Evolutionary conservation across 2,888 invertebrate genomes (phyloP), one percentile per base, ranked within the genome.

Genomic region (Siphlonurus alternatus): DNA sequence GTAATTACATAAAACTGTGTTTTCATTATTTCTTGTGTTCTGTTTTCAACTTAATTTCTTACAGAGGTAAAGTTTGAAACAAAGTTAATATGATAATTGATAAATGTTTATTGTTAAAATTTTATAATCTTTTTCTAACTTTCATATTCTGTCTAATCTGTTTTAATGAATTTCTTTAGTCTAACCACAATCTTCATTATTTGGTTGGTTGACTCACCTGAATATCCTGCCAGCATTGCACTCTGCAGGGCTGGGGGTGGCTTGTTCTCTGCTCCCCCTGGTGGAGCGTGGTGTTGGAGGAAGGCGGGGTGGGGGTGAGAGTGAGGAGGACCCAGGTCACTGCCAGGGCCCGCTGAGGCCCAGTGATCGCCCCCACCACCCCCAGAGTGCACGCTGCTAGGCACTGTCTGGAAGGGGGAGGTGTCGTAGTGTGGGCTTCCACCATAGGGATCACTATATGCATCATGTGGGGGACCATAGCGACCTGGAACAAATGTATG

Each of bases 371-470:
- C 69, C 69, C 69, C 74, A 61, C 80, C 81, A 23, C 69, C 69
- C 69, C 69, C 74, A 54, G 74, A 70, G 62, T 76, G 76, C 67
- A 81, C 76, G 71, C 82, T 82, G 69, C 81, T 83, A 60, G 86
- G 85, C 70, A 89, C 89, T 65, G 87, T 85, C 74, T 89, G 88
- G 74, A 88, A 89, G 67, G 86, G 82, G 66, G 83, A 77, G 63
- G 82, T 78, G 71, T 86, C 85, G 73, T 85, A 87, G 66, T 73
- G 73, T 3, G 73, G 71, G 69, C 70, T 70, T 63, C 65, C 67
- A 51, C 69, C 69, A 63, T 69, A 70, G n/a, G 69, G 65, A 51
- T 70, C 69, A 38, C 66, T 63, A 24, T 68, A 68, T 15, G 64
- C 53, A 63, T 68, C 69, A 66, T 68, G 68, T 65, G 56, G 56